These are phyloP conservation scores for Gonocerus acuteangulatus DNA, from an alignment of 2,888 invertebrate species.

Conservation along the genomic window DNA sequence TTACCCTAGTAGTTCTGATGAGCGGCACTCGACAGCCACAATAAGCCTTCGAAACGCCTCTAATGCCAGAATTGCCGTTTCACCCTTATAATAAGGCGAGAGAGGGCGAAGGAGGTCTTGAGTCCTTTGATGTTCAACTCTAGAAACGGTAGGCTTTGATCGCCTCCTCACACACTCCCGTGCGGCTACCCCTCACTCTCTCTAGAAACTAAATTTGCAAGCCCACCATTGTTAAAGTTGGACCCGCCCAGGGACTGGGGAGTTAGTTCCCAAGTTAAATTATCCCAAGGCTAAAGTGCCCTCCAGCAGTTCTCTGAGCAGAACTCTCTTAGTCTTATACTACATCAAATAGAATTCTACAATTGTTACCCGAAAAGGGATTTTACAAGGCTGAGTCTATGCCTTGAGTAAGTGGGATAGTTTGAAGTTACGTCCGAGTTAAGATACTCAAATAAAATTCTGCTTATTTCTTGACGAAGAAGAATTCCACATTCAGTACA, in stretches of 20 bases:
- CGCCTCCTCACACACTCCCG: slow-evolving; percentile 13
- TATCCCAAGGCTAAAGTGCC: slow-evolving; percentile 23
- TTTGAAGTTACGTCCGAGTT: no score
- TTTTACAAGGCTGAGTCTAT: no score
- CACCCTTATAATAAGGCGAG: slow-evolving; percentile 19
- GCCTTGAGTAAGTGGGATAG: no score
- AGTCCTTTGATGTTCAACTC: background rate
- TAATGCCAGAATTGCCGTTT: background rate
- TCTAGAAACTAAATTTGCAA: slow-evolving; percentile 26
- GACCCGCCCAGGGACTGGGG: slow-evolving; percentile 13
- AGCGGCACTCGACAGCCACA: no score
- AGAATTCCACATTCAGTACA: no score
- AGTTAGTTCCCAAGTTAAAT: slow-evolving; percentile 27
- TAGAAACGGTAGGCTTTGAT: slow-evolving; percentile 4
- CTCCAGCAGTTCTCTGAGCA: slow-evolving; percentile 17
- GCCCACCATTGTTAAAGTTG: slow-evolving; percentile 28
- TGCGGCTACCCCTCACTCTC: background rate
- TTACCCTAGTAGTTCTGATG: no score
- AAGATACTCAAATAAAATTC: no score
- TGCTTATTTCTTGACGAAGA: no score
- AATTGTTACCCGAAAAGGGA: background rate
- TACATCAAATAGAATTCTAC: background rate
- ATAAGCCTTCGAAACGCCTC: no score
- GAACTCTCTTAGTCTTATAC: background rate
- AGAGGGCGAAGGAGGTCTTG: background rate